Conservation (phyloP, 35 echinoderm and acorn worm genomes). For the Heliocidaris tuberculata region DNA sequence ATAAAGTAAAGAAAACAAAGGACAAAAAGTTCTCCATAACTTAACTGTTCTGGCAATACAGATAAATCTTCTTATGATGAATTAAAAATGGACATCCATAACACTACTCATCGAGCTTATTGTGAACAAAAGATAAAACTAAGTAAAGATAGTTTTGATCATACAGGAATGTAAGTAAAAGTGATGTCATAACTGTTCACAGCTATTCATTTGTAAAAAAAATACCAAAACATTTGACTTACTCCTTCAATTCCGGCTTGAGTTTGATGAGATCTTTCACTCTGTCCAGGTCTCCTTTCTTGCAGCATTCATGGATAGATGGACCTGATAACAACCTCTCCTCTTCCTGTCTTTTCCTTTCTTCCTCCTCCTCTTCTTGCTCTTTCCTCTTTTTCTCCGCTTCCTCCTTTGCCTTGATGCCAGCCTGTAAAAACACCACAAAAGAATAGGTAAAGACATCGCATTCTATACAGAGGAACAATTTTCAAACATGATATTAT, state of each 20-base stretch:
- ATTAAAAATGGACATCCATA: no score
- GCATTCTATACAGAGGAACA: no score
- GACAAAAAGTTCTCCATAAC: no score
- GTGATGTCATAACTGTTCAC: not conserved
- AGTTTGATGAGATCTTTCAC: slow-evolving; percentile 63
- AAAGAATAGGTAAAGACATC: not conserved
- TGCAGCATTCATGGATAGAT: slow-evolving; percentile 87
- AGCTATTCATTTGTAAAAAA: not conserved
- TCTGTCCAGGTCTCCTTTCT: slow-evolving; percentile 74
- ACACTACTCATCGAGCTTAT: no score
- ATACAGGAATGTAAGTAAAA: not conserved
- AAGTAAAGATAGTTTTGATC: no score
- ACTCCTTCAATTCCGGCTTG: slow-evolving; percentile 74
- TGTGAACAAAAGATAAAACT: no score
- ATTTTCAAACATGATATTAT: no score
- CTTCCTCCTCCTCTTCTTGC: slow-evolving; percentile 72
- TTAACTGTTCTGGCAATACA: no score
- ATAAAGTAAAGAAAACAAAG: no score
- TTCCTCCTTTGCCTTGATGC: slow-evolving; percentile 76
- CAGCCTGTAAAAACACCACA: slow-evolving; percentile 66
- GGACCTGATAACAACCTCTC: slow-evolving; percentile 66
- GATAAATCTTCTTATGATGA: no score
- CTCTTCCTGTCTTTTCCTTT: slow-evolving; percentile 62
- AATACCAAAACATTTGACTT: slow-evolving; percentile 53
- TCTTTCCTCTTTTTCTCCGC: slow-evolving; percentile 54